Base-by-base conservation (phyloP, 1,140 invertebrate genomes). In the Drosophila equinoxialis region DNA sequence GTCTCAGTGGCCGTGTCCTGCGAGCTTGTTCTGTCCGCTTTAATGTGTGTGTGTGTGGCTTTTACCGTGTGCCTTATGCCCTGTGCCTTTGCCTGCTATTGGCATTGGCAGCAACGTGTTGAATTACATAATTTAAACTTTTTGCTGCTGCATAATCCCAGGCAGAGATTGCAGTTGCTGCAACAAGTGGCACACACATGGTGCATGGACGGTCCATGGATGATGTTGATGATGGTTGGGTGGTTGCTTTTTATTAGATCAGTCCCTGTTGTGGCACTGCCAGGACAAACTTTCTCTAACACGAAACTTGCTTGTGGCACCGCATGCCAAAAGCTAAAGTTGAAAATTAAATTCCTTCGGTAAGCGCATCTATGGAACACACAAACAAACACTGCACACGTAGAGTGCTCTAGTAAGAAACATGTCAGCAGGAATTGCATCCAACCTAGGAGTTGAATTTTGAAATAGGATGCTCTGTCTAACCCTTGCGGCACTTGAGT, bases 101-200 rank as follows among this genome's bases (percentile, higher is more conserved):
- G 5, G 42, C 48, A 60, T 51, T 42, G 60, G 69, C 54, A 37
- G 63, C 76, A 87, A 83, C 81, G 81, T 89, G 83, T 87, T 87
- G 84, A 89, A 89, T 89, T 87, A 84, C 83, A 87, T 89, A 89
- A 84, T 89, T 84, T 89, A 81, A 87, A 87, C 80, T 83, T 87
- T 80, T 58, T 65, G 71, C 66, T 71, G 59, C 68, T 77, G 83
- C 80, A 87, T 84, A 87, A 89, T 89, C 80, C 76, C 60, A 39
- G 54, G 48, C 66, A 69, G 72, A 81, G 73, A 76, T 74, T 71
- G 69, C 83, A 68, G 69, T 71, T 70, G 77, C 77, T 65, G 66
- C 77, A 79, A 89, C 83, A 87, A 87, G 84, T 87, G 79, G 71
- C 74, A 64, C 74, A 78, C 76, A 80, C 69, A 80, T 74, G 74